Conservation (phyloP, 2,113 vertebrate species). For the Corydoras sp. region DNA sequence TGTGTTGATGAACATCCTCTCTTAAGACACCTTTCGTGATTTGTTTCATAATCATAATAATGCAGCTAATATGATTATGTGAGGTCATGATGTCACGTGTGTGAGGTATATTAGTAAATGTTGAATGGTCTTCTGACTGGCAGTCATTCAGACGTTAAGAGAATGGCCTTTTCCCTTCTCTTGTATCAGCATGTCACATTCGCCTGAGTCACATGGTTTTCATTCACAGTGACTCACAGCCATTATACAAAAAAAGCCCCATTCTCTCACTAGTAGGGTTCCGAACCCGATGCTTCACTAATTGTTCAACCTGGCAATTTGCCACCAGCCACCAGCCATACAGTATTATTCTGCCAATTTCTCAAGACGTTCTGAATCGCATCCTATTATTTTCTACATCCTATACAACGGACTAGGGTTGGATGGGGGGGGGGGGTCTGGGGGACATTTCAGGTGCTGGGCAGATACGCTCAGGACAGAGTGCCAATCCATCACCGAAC, state of each 20-base stretch:
- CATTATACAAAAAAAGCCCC: slow-evolving; percentile 11
- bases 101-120: background rate
- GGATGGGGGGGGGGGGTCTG: background rate
- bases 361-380: too few species aligned
- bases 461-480: too few species aligned
- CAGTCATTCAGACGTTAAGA: slow-evolving; percentile 15
- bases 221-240: slow-evolving; percentile 14
- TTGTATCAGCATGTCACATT: slow-evolving; percentile 22
- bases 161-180: slow-evolving; percentile 25
- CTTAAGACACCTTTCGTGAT: background rate
- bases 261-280: background rate
- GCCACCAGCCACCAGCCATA: too few species aligned
- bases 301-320: too few species aligned
- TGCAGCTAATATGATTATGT: too few species aligned
- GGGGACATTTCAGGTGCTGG: too few species aligned
- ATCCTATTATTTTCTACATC: too few species aligned
- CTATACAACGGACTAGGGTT: background rate
- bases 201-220: slow-evolving; percentile 25
- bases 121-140: background rate
- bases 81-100: too few species aligned
- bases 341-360: too few species aligned
- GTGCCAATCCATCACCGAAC: too few species aligned
- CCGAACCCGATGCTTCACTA: too few species aligned
- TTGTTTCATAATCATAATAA: background rate
- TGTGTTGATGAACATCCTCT: background rate